Base-by-base conservation (phyloP, 35 echinoderm and acorn worm species). In the Anneissia japonica region DNA sequence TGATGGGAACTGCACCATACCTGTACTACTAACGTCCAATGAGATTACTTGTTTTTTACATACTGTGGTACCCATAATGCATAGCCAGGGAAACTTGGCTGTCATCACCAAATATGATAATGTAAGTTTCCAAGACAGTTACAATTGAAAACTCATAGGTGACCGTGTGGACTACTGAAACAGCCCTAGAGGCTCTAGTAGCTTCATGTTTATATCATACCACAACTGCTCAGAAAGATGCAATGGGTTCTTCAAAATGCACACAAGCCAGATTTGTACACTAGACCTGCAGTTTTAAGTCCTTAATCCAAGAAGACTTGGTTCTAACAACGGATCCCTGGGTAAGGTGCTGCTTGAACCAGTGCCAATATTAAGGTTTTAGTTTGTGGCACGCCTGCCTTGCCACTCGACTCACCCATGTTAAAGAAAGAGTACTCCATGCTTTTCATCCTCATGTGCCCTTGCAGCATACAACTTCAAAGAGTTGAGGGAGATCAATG, bases 1-100 rank as follows among this genome's bases (percentile, higher is more conserved):
- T 72, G 36, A 79, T 31, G 78, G 38, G 23, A 37, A 33, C 31
- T 91, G 90, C 38, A 28, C 45, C 16, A 32, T 37, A 4, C 84
- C 90, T 31, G 90, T 85, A 2, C 36, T 56, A 33, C 84, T 81
- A 32, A 36, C 87, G 78, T 81, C 90, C 9, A 46, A 34, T 30
- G 84, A 91, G 64, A 16, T 55, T 30, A 81, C 46, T 56, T 91
- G 90, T 34, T 33, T 76, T 2, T 74, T 91, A 29, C 90, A 91
- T 56, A 79, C 75, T 10, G 2, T 79, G 0, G 32, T 77, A 3
- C 76, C 75, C 4, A 30, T 46, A 35, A 32, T 36, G 74, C 39
- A 45, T 36, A 75, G 75, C 23, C 55, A 46, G 39, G 39, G 37
- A 30, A 75, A 37, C 32, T 31, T 55, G 29, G 35, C 77, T 33